Conservation (phyloP, 2,797 vertebrate species). For the Cichlasoma orientale region DNA sequence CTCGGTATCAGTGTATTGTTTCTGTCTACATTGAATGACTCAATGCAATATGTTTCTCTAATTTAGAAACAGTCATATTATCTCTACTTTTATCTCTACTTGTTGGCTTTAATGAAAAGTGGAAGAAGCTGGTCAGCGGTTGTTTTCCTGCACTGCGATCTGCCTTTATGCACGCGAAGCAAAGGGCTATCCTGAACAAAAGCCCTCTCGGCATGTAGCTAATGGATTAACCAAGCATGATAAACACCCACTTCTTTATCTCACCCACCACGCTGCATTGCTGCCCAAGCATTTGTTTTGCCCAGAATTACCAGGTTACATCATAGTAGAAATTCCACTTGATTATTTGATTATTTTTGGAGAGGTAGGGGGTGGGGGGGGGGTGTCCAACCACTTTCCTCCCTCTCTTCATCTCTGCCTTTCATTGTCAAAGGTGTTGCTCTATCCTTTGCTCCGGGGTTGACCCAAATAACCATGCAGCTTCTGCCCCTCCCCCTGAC, state of each 20-base stretch:
- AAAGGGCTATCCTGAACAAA: conserved; percentile 72
- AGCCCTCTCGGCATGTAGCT: conserved; percentile 69
- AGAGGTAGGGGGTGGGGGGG: neutral
- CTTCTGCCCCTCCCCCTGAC: conserved; percentile 63
- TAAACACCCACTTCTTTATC: conserved; percentile 55
- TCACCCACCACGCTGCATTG: conserved; percentile 36
- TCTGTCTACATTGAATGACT: neutral
- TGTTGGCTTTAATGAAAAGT: conserved; percentile 20
- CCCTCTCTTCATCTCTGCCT: conserved; percentile 6
- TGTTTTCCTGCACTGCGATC: conserved; percentile 23
- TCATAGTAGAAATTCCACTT: conserved; percentile 1
- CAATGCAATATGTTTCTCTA: neutral
- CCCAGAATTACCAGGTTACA: neutral
- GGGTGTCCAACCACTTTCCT: neutral
- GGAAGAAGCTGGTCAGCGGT: neutral
- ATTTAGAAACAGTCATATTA: neutral
- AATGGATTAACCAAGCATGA: conserved; percentile 77
- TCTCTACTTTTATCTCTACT: neutral
- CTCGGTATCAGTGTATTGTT: conserved; percentile 5
- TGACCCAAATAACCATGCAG: conserved; percentile 78
- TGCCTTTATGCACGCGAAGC: conserved; percentile 34
- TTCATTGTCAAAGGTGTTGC: conserved; percentile 54
- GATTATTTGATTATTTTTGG: neutral
- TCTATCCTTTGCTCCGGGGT: conserved; percentile 47
- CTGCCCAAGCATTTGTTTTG: conserved; percentile 28